These are phyloP conservation scores for Homarus gammarus DNA, from an alignment of 2,888 invertebrate species.

Conservation along the genomic window DNA sequence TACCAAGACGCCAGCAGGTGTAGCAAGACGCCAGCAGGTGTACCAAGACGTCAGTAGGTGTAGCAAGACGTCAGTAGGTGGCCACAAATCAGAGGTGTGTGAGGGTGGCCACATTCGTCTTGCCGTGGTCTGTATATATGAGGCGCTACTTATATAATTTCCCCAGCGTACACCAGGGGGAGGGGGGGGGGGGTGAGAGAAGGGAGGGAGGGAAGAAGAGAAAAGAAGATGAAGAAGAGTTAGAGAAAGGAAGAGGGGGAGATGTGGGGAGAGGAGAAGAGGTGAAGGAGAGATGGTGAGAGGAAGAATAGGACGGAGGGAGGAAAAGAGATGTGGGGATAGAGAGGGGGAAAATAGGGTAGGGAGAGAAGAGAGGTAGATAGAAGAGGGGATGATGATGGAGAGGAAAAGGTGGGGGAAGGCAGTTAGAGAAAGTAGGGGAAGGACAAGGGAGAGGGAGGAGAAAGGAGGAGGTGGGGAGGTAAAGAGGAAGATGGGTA, in stretches of 20 bases:
- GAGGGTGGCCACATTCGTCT: neutral
- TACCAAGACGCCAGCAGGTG: too few relatives aligned
- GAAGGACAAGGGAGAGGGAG: neutral
- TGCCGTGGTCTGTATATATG: too few relatives aligned
- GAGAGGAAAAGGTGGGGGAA: neutral
- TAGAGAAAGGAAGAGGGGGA: neutral
- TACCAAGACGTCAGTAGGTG: neutral
- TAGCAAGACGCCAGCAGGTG: too few relatives aligned
- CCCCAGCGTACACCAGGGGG: neutral
- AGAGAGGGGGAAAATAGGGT: neutral
- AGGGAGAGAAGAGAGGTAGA: neutral
- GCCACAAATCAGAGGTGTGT: neutral
- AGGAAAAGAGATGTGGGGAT: neutral
- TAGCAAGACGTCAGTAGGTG: neutral
- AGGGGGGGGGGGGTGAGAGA: too few relatives aligned
- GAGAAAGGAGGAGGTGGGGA: neutral
- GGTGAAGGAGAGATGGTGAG: neutral
- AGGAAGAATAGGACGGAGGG: neutral
- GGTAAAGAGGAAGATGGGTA: slow-evolving; percentile 9
- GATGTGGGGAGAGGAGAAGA: neutral
- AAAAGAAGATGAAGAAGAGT: neutral
- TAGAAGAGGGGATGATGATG: neutral
- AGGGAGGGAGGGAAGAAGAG: neutral
- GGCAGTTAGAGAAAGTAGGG: slow-evolving; percentile 16
- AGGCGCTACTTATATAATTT: neutral